Conservation (phyloP, 2,113 vertebrate genomes). For the Tupaia tana region DNA sequence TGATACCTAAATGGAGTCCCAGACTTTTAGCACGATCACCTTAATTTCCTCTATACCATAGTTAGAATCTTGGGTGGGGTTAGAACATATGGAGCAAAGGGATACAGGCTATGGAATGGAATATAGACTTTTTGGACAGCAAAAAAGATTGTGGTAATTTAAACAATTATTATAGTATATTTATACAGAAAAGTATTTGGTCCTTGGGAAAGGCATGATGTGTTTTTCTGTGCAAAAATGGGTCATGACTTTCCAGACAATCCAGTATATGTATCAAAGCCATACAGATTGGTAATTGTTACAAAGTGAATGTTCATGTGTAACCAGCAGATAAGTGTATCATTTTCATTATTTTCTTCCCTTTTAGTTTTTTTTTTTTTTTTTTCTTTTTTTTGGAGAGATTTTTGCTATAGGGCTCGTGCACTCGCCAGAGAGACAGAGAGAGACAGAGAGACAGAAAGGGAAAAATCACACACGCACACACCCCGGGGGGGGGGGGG, state of each 20-base stretch:
- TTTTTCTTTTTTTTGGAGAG: too few relatives aligned
- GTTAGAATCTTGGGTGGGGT: neutral
- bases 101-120: neutral
- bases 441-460: too few relatives aligned
- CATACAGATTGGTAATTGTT: slow-evolving; percentile 31
- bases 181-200: neutral
- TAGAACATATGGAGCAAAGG: neutral
- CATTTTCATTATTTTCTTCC: slow-evolving; percentile 39
- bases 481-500: too few relatives aligned
- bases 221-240: too few relatives aligned
- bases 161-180: neutral
- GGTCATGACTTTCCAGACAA: too few relatives aligned
- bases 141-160: slow-evolving; percentile 16
- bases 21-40: slow-evolving; percentile 37
- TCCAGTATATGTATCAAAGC: neutral
- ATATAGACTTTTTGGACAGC: slow-evolving; percentile 20
- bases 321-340: neutral
- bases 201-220: too few relatives aligned
- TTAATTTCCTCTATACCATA: neutral
- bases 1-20: neutral
- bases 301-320: slow-evolving; percentile 7
- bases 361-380: neutral
- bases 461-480: too few relatives aligned
- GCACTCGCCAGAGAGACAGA: too few relatives aligned
- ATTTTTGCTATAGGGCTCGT: too few relatives aligned